Evolutionary conservation across 1,140 invertebrate species (phyloP).

Genomic region (Harpegnathos saltator): DNA sequence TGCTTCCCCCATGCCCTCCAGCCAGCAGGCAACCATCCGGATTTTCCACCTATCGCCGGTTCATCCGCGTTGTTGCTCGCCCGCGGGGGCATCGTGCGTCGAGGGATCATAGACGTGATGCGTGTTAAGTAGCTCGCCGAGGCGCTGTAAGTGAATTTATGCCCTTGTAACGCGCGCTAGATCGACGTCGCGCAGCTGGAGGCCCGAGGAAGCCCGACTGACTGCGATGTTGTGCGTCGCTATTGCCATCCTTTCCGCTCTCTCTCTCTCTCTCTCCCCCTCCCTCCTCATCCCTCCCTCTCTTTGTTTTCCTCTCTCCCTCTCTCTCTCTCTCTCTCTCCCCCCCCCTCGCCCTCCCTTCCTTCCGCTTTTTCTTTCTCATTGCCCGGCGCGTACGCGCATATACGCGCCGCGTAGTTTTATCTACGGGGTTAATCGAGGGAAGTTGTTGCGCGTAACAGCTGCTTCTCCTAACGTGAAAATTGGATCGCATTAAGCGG

Average conservation of each 20-base stretch:
- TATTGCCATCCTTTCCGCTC: background rate
- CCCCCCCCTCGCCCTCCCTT: too few species aligned
- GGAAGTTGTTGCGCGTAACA: slow-evolving; percentile 25
- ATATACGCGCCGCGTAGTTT: slow-evolving; percentile 10
- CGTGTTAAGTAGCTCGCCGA: slow-evolving; percentile 62
- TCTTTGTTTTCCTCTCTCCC: too few species aligned
- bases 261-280: background rate
- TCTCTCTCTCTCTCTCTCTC: background rate
- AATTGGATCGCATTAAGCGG: slow-evolving; percentile 33
- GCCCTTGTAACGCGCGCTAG: slow-evolving; percentile 23
- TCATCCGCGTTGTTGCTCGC: slow-evolving; percentile 66
- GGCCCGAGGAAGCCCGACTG: background rate
- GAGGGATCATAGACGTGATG: slow-evolving; percentile 63
- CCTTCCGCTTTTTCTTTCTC: too few species aligned
- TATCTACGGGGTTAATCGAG: slow-evolving; percentile 24
- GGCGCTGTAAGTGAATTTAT: slow-evolving; percentile 50
- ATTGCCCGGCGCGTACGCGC: background rate
- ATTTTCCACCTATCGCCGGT: slow-evolving; percentile 46
- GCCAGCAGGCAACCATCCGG: slow-evolving; percentile 51
- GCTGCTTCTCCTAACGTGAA: slow-evolving; percentile 31
- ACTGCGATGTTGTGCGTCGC: slow-evolving; percentile 6
- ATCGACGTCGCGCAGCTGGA: slow-evolving; percentile 23
- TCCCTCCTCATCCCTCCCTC: background rate
- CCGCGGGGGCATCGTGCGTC: slow-evolving; percentile 54
- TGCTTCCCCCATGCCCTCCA: slow-evolving; percentile 15